Base-by-base conservation (phyloP, 2,888 invertebrate genomes). In the Amphipyra tragopoginis region DNA sequence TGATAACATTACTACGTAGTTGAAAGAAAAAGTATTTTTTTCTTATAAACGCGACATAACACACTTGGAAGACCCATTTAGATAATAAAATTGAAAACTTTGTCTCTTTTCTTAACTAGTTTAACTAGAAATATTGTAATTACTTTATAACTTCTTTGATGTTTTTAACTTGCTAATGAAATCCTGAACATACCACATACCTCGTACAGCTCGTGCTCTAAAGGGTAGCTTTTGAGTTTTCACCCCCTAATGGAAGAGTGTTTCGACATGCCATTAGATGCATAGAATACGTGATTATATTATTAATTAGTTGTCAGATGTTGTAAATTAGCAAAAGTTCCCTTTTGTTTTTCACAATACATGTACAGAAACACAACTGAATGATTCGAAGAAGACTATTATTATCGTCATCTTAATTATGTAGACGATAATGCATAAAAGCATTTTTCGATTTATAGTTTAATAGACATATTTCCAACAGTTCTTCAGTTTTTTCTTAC, bases 251-350 rank as follows among this genome's bases (percentile, higher is more conserved):
- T 61, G 42, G 34, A 65, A 53, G 65, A 65, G 62, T 62, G 62
- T 58, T 60, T 51, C 58, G 65, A 69, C 60, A 65, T 65, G 63
- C 50, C 71, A 65, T 75, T 69, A 65, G 49, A 29, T 78, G 50
- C 52, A 69, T 62, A 59, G 59, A 55, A 76, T 55, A 71, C 72
- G 76, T 75, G 72, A 53, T 53, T 71, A 63, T 75, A 71, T 52
- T 75, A 71, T 75, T 70, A 71, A 75, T 71, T 71, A 54, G 57
- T 38, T 75, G 52, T 70, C 48, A 53, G 71, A 56, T 62, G 49
- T 75, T 63, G 50, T 43, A 43, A 70, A 75, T 70, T 63, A 56
- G 52, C 15, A 47, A 50, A 34, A 34, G 40, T 47, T 52, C 42
- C 50, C 45, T 70, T 53, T 29, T 55, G 43, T 51, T 51, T 54